These are phyloP conservation scores for Rhea americana DNA, from an alignment of 2,113 vertebrate genomes.

Conservation along the genomic window DNA sequence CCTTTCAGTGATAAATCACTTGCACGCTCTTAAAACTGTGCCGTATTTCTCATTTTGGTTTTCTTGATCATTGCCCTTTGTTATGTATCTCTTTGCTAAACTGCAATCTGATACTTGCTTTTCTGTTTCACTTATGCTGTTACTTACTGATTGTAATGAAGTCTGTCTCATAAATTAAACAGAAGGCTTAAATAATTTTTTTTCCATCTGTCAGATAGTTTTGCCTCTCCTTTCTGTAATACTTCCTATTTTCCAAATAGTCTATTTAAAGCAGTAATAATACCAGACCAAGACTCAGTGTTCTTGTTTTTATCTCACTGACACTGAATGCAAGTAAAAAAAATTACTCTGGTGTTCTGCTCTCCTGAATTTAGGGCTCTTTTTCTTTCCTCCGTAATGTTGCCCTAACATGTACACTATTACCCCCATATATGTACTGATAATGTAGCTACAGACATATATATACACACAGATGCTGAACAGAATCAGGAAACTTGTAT, in stretches of 20 bases:
- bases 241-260: not conserved
- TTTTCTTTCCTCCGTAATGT: not conserved
- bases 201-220: not conserved
- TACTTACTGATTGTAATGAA: not conserved
- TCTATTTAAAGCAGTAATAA: not conserved
- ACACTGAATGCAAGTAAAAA: not conserved
- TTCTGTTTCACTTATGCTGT: fast-evolving
- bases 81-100: not conserved
- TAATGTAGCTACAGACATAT: too few species aligned
- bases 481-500: not conserved
- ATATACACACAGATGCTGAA: fast-evolving
- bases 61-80: not conserved
- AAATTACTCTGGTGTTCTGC: not conserved
- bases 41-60: fast-evolving
- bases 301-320: not conserved
- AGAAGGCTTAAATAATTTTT: not conserved
- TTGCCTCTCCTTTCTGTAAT: not conserved
- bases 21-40: fast-evolving
- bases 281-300: fast-evolving
- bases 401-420: not conserved
- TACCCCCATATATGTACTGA: not conserved
- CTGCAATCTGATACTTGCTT: not conserved
- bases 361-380: not conserved
- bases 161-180: not conserved
- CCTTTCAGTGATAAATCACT: not conserved